Conservation (phyloP, 2,113 vertebrate genomes). For the Stigmatopora argus region DNA sequence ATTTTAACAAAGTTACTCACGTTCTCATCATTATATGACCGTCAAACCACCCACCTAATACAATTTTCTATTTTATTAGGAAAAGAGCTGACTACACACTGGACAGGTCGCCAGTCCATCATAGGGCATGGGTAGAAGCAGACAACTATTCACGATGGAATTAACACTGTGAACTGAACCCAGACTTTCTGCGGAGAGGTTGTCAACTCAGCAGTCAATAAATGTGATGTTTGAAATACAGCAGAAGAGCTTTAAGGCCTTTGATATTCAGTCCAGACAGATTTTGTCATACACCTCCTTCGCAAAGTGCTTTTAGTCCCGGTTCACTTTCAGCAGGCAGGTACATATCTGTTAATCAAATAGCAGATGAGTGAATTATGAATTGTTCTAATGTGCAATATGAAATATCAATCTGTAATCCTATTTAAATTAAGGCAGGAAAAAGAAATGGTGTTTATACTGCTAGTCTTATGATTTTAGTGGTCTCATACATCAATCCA, state of each 20-base stretch:
- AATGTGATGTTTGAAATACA: background rate
- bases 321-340: slow-evolving; percentile 3
- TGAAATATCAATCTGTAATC: background rate
- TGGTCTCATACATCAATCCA: too few species aligned
- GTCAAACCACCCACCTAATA: background rate
- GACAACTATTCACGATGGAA: background rate
- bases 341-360: slow-evolving; percentile 23
- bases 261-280: background rate
- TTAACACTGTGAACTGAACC: background rate
- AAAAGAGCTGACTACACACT: too few species aligned
- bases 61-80: background rate
- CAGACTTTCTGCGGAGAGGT: background rate
- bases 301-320: background rate
- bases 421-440: background rate
- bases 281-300: slow-evolving; percentile 3
- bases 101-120: background rate
- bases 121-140: background rate
- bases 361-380: background rate
- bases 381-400: background rate
- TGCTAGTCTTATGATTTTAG: too few species aligned
- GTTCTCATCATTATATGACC: background rate
- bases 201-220: background rate
- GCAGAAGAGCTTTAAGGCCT: background rate
- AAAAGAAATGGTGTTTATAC: background rate
- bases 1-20: slow-evolving; percentile 20